Conservation (phyloP, 35 echinoderm and acorn worm species). For the Acanthaster planci region DNA sequence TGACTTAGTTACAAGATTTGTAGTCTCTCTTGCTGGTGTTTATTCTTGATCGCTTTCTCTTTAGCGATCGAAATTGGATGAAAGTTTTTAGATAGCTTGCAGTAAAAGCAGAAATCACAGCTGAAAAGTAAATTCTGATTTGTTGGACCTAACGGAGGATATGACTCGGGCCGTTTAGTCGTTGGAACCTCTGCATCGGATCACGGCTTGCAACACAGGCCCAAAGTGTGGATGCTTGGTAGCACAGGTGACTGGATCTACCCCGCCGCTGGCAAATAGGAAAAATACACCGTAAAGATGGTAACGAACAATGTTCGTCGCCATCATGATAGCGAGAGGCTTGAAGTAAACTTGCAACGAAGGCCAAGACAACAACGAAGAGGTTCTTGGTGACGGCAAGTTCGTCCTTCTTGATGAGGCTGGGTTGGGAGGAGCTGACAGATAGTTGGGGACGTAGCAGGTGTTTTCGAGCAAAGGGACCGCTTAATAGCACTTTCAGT, state of each 20-base stretch:
- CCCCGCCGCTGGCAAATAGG: background rate
- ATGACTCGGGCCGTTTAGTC: no score
- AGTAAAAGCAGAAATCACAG: no score
- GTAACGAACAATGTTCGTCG: background rate
- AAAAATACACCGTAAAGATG: background rate
- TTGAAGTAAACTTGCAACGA: background rate
- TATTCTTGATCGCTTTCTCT: no score
- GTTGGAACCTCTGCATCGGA: background rate
- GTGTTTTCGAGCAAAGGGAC: no score
- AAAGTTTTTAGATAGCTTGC: no score
- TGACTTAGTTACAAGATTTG: no score
- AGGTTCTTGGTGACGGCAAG: conserved; percentile 8
- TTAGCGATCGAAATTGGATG: no score
- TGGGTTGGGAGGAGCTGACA: background rate
- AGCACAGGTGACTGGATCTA: conserved; percentile 26
- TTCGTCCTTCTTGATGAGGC: background rate
- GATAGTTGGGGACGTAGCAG: background rate
- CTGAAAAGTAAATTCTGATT: no score
- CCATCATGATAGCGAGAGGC: background rate
- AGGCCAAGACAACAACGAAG: conserved; percentile 4
- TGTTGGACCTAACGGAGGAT: no score
- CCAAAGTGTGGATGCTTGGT: conserved; percentile 31
- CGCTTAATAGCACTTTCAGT: no score
- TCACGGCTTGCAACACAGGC: background rate
- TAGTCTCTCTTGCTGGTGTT: no score